These are phyloP conservation scores for Prionailurus bengalensis DNA, from an alignment of 2,113 vertebrate genomes.

Conservation along the genomic window DNA sequence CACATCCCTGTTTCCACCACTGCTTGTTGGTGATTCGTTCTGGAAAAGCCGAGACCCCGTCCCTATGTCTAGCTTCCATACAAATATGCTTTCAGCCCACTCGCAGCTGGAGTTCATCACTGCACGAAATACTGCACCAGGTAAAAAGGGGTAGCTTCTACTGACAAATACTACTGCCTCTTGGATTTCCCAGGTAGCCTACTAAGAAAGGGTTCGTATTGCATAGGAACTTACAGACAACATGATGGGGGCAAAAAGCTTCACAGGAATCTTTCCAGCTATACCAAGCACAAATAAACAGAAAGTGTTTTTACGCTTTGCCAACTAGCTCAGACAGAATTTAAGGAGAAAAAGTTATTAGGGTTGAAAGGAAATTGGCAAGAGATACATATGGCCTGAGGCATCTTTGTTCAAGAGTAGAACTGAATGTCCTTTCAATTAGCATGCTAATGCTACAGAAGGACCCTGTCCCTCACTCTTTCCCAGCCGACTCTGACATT, in stretches of 20 bases:
- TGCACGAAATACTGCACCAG: not conserved
- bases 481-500: not conserved
- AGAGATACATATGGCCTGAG: not conserved
- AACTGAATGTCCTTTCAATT: conserved; percentile 54
- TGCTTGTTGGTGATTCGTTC: not conserved
- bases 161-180: not conserved
- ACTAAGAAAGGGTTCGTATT: not conserved
- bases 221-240: conserved; percentile 29
- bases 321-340: conserved; percentile 64
- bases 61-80: not conserved
- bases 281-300: conserved; percentile 69
- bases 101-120: not conserved
- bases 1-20: not conserved
- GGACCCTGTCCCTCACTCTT: too few species aligned
- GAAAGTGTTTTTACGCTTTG: conserved; percentile 49
- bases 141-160: not conserved
- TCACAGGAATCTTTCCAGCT: conserved; percentile 33
- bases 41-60: not conserved
- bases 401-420: conserved; percentile 16
- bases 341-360: conserved; percentile 64
- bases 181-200: not conserved
- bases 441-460: not conserved
- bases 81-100: not conserved
- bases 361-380: conserved; percentile 74
- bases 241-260: not conserved